Evolutionary conservation across 2,113 vertebrate genomes (phyloP), one percentile per base, ranked within the genome.

Genomic region (Gallinago paraguaiae): DNA sequence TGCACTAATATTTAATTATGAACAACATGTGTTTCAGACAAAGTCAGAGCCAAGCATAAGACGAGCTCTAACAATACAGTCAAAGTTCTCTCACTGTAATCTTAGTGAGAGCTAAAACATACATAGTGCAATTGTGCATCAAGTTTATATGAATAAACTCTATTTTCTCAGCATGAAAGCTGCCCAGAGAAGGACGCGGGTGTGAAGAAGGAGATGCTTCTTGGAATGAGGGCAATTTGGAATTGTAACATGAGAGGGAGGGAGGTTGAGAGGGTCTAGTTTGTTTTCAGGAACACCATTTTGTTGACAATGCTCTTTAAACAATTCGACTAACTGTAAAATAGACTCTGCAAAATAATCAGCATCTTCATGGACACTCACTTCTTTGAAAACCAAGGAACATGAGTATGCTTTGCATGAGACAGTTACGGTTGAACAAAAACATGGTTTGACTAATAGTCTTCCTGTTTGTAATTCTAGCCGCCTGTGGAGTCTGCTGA

Each of bases 351-450:
- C 37, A 83, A 90, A 86, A 59, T 71, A 70, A 86, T 51, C 65
- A 92, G 50, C 17, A 86, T 50, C 80, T 91, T 61, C 35, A 64
- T 33, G 72, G 61, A 46, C 72, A 35, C 33, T 64, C 48, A n/a
- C 19, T 65, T 74, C 48, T 83, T 31, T 78, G 82, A 91, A 89
- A 92, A 86, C 11, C 9, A 6, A 82, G 61, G 80, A 84, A 80
- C 4, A 0, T 7, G 27, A 92, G 35, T 17, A 56, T 13, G 14
- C 35, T 56, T 86, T 69, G 56, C 72, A 84, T 16, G 27, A 88
- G 90, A 88, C 92, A 78, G 83, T 94, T 96, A 93, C 92, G 92
- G 88, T 94, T 95, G 83, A 76, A 92, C n/a, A 90, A 96, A 93
- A 90, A 68, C 48, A 70, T 82, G 72, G 67, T 93, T 95, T 96